Percentiles rank a stretch among this genome's conserved stretches.
These are phyloP conservation scores for Penaeus monodon DNA, from an alignment of 2,888 invertebrate genomes.

Conservation along the genomic window DNA sequence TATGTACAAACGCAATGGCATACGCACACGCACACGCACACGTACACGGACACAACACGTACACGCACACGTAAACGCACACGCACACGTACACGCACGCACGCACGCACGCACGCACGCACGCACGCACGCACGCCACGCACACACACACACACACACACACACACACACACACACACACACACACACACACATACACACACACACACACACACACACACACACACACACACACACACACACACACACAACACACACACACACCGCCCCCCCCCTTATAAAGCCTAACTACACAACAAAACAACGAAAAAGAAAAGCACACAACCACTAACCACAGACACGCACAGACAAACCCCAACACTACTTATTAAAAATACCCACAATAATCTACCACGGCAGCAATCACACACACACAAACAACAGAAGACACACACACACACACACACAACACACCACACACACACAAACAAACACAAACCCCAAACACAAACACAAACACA, in stretches of 20 bases:
- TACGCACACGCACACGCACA: neutral
- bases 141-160: neutral
- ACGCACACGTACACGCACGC: neutral
- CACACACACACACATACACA: neutral
- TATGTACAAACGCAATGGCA: neutral
- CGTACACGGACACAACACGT: neutral
- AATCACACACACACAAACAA: conserved; percentile 11
- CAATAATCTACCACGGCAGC: too few relatives aligned
- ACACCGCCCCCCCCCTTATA: too few relatives aligned
- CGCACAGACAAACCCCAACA: too few relatives aligned
- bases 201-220: neutral
- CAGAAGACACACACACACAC: conserved; percentile 16
- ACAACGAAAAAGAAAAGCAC: too few relatives aligned
- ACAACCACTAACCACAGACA: too few relatives aligned
- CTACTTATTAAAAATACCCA: too few relatives aligned
- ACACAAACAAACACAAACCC: neutral
- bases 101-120: neutral
- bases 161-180: neutral
- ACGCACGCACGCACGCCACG: neutral
- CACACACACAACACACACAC: neutral
- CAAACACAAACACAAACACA: neutral
- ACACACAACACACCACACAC: neutral
- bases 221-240: neutral
- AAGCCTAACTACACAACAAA: too few relatives aligned
- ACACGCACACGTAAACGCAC: neutral